Evolutionary conservation across 2,888 invertebrate species (phyloP).

Genomic region (Thalpophila matura): DNA sequence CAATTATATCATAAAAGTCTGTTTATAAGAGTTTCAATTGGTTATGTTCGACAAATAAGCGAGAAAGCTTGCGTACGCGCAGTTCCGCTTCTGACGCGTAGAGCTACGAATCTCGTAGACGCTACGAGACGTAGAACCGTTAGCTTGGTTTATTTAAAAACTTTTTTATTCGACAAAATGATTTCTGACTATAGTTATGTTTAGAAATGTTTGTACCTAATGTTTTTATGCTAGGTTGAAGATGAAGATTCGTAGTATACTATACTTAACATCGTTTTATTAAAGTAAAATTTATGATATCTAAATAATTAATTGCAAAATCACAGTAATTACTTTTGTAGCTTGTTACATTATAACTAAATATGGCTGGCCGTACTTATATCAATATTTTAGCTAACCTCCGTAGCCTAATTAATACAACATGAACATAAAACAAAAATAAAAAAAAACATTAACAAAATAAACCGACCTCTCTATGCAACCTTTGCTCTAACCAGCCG

Average conservation of each 20-base stretch:
- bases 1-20: slow-evolving; percentile 50
- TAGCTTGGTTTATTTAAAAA: slow-evolving; percentile 18
- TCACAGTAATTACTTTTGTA: too few species aligned
- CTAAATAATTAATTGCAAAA: too few species aligned
- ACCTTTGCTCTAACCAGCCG: slow-evolving; percentile 30
- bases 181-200: neutral
- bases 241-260: neutral
- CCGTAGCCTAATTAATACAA: neutral
- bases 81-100: slow-evolving; percentile 70
- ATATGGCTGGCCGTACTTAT: too few species aligned
- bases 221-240: neutral
- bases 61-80: slow-evolving; percentile 65
- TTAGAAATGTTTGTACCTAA: neutral
- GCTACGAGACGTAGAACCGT: slow-evolving; percentile 68
- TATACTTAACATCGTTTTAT: neutral
- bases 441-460: slow-evolving; percentile 5
- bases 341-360: too few species aligned
- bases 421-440: neutral
- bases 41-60: slow-evolving; percentile 60
- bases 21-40: slow-evolving; percentile 43
- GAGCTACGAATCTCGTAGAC: slow-evolving; percentile 86
- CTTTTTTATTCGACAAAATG: slow-evolving; percentile 8
- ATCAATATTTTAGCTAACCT: too few species aligned
- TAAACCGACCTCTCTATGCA: slow-evolving; percentile 46
- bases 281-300: too few species aligned